Evolutionary conservation across 2,888 invertebrate genomes (phyloP), one percentile per base, ranked within the genome.

Genomic region (Chydorus sphaericus): DNA sequence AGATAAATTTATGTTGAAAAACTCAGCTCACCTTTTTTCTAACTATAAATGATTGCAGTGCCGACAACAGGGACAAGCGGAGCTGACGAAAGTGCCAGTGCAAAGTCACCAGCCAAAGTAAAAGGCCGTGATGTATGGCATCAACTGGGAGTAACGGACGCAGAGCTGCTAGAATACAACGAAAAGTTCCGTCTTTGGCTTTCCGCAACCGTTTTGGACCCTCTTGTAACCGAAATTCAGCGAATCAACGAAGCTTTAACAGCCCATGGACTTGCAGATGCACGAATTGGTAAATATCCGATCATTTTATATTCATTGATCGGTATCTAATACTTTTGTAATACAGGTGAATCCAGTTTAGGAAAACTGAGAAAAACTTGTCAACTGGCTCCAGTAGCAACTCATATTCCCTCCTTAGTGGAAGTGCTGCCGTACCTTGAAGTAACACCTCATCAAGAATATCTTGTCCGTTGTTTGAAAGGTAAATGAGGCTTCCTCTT

Each of bases 171-270:
- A 57, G 80, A 83, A 67, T 87, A 84, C 80, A 82, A 83, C 62
- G 82, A 83, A 60, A 85, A 85, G 72, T 70, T 87, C 61, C 72
- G 86, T 61, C 79, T 81, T 86, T 92, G 91, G 91, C 77, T 91
- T 61, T 85, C 87, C 58, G 79, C 81, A 63, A 91, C 90, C 4
- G 82, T 93, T 61, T 71, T 92, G 58, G 77, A 79, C 66, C 79
- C 85, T 29, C 71, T 93, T 54, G 80, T 81, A 28, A 73, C 73
- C 50, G 88, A 89, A 73, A 81, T 92, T 63, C 79, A 78, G 59
- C 73, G 72, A 54, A 77, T 84, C 36, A 85, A 89, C 68, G 77
- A 76, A 48, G 75, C 79, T 10, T 75, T 91, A 60, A 75, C 79
- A 56, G 78, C 79, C 60, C 80, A 82, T 57, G 85, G 85, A 1